Base-by-base conservation (phyloP, 2,797 vertebrate genomes). In the Myripristis jacobus region DNA sequence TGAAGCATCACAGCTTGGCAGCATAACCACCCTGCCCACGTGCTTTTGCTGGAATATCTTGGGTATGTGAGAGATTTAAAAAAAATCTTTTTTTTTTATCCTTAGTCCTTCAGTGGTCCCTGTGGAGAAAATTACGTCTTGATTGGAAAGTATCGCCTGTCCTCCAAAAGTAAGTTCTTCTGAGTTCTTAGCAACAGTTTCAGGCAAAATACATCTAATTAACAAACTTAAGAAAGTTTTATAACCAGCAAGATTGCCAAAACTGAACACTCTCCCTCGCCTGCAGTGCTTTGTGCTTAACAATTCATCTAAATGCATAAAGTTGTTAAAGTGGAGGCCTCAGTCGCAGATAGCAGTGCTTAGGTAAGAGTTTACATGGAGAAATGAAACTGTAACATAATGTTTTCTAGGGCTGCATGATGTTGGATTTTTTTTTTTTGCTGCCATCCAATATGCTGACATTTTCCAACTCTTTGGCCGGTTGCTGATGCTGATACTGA, bases 151-250 rank as follows among this genome's bases (percentile, higher is more conserved):
- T 44, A 5, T 44, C 15, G 1, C 3, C 18, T 44, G 18, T 16
- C 18, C 21, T 70, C 25, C 27, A 43, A 34, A 77, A 25, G 67
- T 74, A 51, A 70, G 9, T 51, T 31, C 12, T 67, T 21, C 48
- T 24, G 24, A 36, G 34, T 16, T 18, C 43, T 44, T 18, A 16
- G 43, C 5, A 44, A 44, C 16, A 66, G 15, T 50, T 18, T 15
- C 8, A 21, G 41, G 27, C 18, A 47, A 18, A 44, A 44, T 44
- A 50, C 31, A 13, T 21, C n/a, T 25, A 60, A 24, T 53, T 7
- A 4, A 29, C 22, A 27, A 3, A 3, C 16, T 16, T 36, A 0
- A 6, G 16, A 44, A 61, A 24, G 11, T 47, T 74, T 50, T 46
- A 34, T 19, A 44, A 43, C 13, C 29, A 13, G 31, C 54, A 29